Evolutionary conservation across 2,888 invertebrate species (phyloP).

Genomic region (Eupithecia insigniata): DNA sequence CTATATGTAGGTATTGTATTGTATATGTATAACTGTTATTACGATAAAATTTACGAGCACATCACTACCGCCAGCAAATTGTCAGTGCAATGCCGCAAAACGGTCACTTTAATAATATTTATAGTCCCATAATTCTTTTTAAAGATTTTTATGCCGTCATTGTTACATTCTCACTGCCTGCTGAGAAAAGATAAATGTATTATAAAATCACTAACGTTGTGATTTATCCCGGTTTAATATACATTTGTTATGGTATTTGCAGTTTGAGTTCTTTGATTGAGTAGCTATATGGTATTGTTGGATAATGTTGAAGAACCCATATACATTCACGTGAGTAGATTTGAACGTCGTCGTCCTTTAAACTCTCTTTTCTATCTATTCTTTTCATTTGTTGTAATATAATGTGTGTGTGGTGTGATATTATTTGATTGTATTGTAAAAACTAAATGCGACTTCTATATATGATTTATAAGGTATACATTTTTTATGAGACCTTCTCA

Average conservation of each 20-base stretch:
- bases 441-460: no score
- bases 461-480: no score
- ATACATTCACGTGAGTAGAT: not conserved
- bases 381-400: no score
- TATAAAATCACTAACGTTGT: slow-evolving; percentile 27
- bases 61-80: slow-evolving; percentile 54
- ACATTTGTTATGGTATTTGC: slow-evolving; percentile 19
- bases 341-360: not conserved
- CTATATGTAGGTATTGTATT: no score
- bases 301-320: not conserved
- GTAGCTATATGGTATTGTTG: not conserved
- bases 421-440: no score
- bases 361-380: not conserved
- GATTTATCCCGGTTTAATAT: slow-evolving; percentile 22
- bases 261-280: slow-evolving; percentile 3
- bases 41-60: slow-evolving; percentile 31
- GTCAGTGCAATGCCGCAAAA: slow-evolving; percentile 59
- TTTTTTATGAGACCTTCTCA: no score
- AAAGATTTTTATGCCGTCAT: slow-evolving; percentile 60
- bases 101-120: slow-evolving; percentile 71
- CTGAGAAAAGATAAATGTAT: slow-evolving; percentile 54
- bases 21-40: not conserved
- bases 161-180: slow-evolving; percentile 60
- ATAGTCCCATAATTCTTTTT: slow-evolving; percentile 63
- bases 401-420: no score